These are phyloP conservation scores for Catagonus wagneri DNA, from an alignment of 2,113 vertebrate species.

Conservation along the genomic window DNA sequence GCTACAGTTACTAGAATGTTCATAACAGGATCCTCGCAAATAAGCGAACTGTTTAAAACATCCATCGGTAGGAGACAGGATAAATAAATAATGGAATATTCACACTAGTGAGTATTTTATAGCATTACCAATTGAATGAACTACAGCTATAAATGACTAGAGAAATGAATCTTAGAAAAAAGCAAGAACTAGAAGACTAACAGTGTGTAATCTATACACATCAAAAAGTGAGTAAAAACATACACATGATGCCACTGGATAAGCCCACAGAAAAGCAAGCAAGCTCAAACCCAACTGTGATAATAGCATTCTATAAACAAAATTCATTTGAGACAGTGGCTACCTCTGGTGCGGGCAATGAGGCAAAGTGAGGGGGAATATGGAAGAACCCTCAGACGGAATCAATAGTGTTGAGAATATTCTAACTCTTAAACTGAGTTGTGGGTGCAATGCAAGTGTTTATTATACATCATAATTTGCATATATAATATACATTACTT, in stretches of 20 bases:
- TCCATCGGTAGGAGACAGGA: neutral
- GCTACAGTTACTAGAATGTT: neutral
- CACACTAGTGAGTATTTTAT: neutral
- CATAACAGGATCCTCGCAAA: neutral
- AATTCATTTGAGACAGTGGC: neutral
- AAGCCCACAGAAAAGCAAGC: neutral
- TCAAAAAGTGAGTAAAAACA: neutral
- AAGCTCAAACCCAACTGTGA: neutral
- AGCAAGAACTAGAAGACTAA: neutral
- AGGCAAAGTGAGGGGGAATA: neutral
- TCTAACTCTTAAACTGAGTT: neutral
- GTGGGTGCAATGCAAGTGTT: neutral
- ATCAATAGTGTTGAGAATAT: neutral
- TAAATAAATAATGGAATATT: conserved; percentile 4
- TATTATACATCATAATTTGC: neutral
- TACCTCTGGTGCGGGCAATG: neutral
- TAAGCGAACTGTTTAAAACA: neutral
- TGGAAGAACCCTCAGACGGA: neutral
- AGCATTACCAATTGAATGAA: neutral
- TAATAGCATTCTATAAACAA: neutral
- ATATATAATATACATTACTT: neutral
- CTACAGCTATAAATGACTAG: neutral
- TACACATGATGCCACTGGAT: neutral
- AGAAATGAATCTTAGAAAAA: neutral
- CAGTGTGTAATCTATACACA: neutral